Evolutionary conservation across 2,888 invertebrate species (phyloP).

Genomic region (Rhodophaea formosa): DNA sequence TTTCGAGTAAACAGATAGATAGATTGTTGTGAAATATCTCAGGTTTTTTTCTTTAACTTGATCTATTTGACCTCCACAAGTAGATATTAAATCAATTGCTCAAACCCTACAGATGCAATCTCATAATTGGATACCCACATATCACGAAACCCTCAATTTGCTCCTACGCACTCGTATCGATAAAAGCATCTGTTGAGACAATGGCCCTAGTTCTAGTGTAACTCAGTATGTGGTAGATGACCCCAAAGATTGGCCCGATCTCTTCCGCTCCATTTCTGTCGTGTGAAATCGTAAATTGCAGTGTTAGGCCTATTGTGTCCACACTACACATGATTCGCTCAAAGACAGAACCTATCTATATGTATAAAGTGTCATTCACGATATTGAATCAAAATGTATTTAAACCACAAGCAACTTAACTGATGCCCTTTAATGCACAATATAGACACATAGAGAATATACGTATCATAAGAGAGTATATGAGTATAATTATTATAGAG

Average conservation of each 20-base stretch:
- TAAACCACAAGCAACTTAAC: too few species aligned
- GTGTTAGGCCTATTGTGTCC: slow-evolving; percentile 10
- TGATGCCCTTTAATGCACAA: too few species aligned
- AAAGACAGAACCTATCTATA: background rate
- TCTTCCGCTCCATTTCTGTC: slow-evolving; percentile 28
- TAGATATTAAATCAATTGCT: background rate
- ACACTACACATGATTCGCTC: slow-evolving; percentile 7
- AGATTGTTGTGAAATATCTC: background rate
- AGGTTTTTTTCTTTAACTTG: background rate
- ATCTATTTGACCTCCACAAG: background rate
- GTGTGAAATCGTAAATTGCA: slow-evolving; percentile 29
- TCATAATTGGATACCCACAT: slow-evolving; percentile 25
- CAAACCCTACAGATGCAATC: slow-evolving; percentile 24
- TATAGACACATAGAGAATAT: too few species aligned
- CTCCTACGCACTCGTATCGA: slow-evolving; percentile 24
- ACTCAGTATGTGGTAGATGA: slow-evolving; percentile 26
- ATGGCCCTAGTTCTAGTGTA: slow-evolving; percentile 23
- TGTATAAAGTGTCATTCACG: too few species aligned
- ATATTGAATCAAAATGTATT: too few species aligned
- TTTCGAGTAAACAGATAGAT: too few species aligned
- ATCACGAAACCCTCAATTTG: slow-evolving; percentile 23
- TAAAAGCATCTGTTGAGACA: slow-evolving; percentile 28
- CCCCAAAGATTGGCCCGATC: slow-evolving; percentile 27
- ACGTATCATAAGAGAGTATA: too few species aligned
- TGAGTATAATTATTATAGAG: too few species aligned